Evolutionary conservation across 2,797 vertebrate species (phyloP).

Genomic region (Spea hammondii): DNA sequence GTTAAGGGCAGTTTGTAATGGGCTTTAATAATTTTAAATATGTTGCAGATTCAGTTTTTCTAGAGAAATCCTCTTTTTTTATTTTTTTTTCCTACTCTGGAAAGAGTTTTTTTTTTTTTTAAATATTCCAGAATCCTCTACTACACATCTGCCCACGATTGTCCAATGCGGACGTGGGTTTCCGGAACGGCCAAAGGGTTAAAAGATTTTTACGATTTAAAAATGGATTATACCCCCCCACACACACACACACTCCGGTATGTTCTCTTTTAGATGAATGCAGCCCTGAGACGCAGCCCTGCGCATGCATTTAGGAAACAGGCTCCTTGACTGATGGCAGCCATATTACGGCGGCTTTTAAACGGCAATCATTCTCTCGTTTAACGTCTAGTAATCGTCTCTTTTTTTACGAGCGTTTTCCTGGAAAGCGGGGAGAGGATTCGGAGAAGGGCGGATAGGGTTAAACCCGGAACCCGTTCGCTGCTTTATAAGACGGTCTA

Average conservation of each 20-base stretch:
- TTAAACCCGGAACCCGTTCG: slow-evolving; percentile 7
- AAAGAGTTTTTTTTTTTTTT: no score
- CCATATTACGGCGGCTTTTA: slow-evolving; percentile 49
- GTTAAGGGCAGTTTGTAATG: no score
- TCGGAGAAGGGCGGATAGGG: slow-evolving; percentile 47
- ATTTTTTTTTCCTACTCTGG: no score
- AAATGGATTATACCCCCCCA: slow-evolving; percentile 29
- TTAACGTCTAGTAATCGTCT: slow-evolving; percentile 50
- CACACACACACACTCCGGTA: slow-evolving; percentile 8
- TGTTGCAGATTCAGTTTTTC: no score
- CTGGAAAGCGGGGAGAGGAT: slow-evolving; percentile 42
- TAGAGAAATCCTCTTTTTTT: no score
- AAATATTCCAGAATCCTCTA: no score
- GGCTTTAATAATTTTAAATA: no score
- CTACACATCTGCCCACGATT: slow-evolving; percentile 41
- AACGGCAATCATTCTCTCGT: slow-evolving; percentile 51
- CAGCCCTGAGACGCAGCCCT: slow-evolving; percentile 50
- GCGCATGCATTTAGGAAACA: slow-evolving; percentile 43
- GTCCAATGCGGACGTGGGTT: slow-evolving; percentile 41
- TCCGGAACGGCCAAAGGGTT: slow-evolving; percentile 51
- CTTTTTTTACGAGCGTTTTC: slow-evolving; percentile 40
- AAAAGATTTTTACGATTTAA: slow-evolving; percentile 55
- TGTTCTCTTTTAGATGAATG: slow-evolving; percentile 54
- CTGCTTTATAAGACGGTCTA: slow-evolving; percentile 6
- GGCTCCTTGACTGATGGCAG: slow-evolving; percentile 50